Conservation (phyloP, 2,888 invertebrate genomes). For the Auanema freiburgensis region DNA sequence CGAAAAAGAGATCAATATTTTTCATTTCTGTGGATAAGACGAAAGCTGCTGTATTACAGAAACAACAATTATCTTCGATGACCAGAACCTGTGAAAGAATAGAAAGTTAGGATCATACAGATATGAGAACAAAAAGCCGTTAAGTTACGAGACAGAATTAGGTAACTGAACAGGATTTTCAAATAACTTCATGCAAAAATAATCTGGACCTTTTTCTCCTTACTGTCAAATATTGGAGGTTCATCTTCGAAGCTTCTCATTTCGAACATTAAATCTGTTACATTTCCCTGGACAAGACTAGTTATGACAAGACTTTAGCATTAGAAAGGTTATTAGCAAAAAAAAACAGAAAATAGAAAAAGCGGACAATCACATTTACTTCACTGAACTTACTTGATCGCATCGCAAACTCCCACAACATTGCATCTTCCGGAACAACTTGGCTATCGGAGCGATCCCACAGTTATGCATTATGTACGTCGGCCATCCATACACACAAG, state of each 20-base stretch:
- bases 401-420: conserved; percentile 43
- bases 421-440: conserved; percentile 36
- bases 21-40: conserved; percentile 77
- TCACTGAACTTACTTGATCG: conserved; percentile 28
- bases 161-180: too few relatives aligned
- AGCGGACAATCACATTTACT: too few relatives aligned
- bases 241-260: too few relatives aligned
- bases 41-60: conserved; percentile 83
- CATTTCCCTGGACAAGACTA: too few relatives aligned
- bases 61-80: conserved; percentile 85
- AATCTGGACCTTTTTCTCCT: too few relatives aligned
- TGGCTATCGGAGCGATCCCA: conserved; percentile 29
- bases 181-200: too few relatives aligned
- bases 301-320: too few relatives aligned
- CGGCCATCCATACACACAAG: conserved; percentile 86
- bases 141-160: too few relatives aligned
- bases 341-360: too few relatives aligned
- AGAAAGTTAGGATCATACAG: neutral
- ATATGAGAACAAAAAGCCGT: neutral
- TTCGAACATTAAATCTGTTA: too few relatives aligned
- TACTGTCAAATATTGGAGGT: too few relatives aligned
- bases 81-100: conserved; percentile 66
- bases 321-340: too few relatives aligned
- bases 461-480: conserved; percentile 70
- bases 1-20: conserved; percentile 81